A percentile compares a stretch with the other conserved stretches of the same genome.
These are phyloP conservation scores for Rousettus leschenaultii DNA, from an alignment of 2,113 vertebrate genomes.

Conservation along the genomic window DNA sequence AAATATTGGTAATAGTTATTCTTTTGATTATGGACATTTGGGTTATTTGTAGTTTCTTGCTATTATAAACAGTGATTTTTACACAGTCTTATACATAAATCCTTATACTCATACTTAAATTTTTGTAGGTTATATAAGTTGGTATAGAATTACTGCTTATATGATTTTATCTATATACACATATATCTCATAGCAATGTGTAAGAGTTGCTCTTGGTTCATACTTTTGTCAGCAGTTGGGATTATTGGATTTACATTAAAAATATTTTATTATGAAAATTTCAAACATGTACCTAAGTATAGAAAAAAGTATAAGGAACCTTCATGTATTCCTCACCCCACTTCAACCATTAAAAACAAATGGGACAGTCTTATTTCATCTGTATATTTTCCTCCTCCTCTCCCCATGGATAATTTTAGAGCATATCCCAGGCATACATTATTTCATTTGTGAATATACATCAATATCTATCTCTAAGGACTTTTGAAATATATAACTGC, in stretches of 20 bases:
- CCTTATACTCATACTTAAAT: neutral
- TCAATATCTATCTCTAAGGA: neutral
- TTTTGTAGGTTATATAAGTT: neutral
- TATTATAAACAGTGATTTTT: neutral
- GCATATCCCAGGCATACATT: neutral
- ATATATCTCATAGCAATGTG: neutral
- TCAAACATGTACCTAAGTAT: neutral
- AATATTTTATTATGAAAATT: neutral
- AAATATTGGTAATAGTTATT: neutral
- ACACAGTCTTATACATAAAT: neutral
- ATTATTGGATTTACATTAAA: neutral
- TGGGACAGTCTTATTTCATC: neutral
- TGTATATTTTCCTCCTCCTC: neutral
- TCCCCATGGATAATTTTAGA: neutral
- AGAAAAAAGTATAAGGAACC: neutral
- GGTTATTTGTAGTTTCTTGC: neutral
- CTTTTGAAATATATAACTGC: neutral
- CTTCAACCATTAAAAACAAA: neutral
- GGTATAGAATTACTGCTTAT: neutral
- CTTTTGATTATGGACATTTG: neutral
- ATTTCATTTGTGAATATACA: neutral
- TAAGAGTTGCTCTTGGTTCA: neutral
- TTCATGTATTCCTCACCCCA: neutral
- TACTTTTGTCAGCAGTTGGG: neutral
- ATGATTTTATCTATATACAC: neutral